phyloP scores from a whole-genome alignment of 2,113 vertebrate species.

The Poeciliopsis turrubarensis region DNA sequence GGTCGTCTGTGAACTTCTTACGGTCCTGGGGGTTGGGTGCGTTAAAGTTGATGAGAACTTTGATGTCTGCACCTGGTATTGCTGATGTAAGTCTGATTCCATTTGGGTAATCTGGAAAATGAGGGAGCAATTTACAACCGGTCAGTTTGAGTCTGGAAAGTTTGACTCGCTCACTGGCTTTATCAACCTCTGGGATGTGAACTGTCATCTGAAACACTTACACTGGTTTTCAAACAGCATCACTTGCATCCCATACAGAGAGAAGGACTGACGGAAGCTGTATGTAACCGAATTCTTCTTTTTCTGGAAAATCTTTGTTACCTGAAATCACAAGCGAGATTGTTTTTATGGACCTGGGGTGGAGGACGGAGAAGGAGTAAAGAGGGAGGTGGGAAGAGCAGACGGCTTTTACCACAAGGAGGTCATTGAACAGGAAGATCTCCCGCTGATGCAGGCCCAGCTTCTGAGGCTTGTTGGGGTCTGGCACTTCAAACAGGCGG shows the following conservation, averaged over 20 bases:
- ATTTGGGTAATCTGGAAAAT: slow-evolving; percentile 91
- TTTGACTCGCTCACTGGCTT: slow-evolving; percentile 41
- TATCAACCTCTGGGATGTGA: slow-evolving; percentile 42
- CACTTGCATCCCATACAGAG: slow-evolving; percentile 96
- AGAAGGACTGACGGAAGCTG: slow-evolving; percentile 98
- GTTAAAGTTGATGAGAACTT: slow-evolving; percentile 98
- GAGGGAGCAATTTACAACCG: not conserved
- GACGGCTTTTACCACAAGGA: slow-evolving; percentile 87
- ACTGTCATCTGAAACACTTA: slow-evolving; percentile 75
- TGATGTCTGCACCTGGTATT: slow-evolving; percentile 94
- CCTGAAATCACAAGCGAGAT: slow-evolving; percentile 76
- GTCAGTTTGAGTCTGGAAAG: slow-evolving; percentile 20
- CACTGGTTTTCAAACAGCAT: slow-evolving; percentile 97
- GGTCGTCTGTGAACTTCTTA: slow-evolving; percentile 97
- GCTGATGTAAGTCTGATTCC: slow-evolving; percentile 95
- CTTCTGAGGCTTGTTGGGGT: slow-evolving; percentile 97
- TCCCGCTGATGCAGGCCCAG: slow-evolving; percentile 98
- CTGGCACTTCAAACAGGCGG: slow-evolving; percentile 96
- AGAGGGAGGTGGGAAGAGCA: not conserved
- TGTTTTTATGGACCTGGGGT: not conserved
- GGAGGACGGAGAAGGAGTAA: not conserved
- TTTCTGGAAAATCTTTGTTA: slow-evolving; percentile 99
- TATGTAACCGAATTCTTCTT: slow-evolving; percentile 99
- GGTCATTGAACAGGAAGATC: slow-evolving; percentile 99
- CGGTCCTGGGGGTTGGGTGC: slow-evolving; percentile 98